Conservation (phyloP, 2,113 vertebrate genomes). For the Coptodon rendalli region DNA sequence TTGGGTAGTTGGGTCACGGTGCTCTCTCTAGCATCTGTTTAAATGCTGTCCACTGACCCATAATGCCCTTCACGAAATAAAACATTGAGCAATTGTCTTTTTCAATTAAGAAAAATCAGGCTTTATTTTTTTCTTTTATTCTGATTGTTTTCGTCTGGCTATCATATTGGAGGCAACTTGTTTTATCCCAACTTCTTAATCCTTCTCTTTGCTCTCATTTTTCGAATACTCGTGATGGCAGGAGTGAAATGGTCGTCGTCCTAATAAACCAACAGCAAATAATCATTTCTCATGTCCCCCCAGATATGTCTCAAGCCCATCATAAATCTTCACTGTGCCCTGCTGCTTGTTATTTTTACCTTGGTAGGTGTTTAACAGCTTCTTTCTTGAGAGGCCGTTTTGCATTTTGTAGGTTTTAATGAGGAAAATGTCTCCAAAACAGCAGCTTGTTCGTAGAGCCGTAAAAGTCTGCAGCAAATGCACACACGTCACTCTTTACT, state of each 20-base stretch:
- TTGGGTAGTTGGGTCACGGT: not conserved
- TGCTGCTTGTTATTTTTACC: conserved; percentile 26
- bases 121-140: not conserved
- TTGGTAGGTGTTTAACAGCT: not conserved
- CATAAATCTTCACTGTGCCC: conserved; percentile 28
- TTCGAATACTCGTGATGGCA: not conserved
- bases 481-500: not conserved
- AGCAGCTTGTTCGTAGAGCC: not conserved
- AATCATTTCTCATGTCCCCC: conserved; percentile 27
- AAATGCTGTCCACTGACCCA: conserved; percentile 9
- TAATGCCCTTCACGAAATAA: not conserved
- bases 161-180: not conserved
- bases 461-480: not conserved
- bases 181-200: not conserved
- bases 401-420: not conserved
- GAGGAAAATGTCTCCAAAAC: not conserved
- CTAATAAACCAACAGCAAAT: conserved; percentile 37
- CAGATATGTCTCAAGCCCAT: conserved; percentile 19
- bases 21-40: not conserved
- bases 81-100: not conserved
- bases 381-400: not conserved
- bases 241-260: conserved; percentile 1
- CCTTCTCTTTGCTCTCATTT: not conserved
- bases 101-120: not conserved
- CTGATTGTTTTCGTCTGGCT: not conserved